Percentiles rank a stretch among this genome's conserved stretches.
Evolutionary conservation across 2,113 vertebrate species (phyloP).

Genomic region (Silurus glanis): DNA sequence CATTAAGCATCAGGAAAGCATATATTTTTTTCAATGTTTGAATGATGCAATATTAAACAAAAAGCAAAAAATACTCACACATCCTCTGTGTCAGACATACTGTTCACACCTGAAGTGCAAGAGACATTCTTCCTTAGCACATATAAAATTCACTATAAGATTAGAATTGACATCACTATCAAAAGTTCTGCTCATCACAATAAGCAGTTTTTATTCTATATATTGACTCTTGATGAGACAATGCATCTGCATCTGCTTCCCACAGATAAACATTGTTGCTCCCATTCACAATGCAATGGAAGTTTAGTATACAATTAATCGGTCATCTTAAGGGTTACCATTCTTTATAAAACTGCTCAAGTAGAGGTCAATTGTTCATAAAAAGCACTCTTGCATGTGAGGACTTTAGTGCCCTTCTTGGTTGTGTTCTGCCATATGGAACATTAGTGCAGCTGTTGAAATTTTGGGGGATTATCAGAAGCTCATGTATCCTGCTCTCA

Average conservation of each 20-base stretch:
- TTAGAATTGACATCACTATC: constrained; percentile 54
- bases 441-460: constrained; percentile 80
- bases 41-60: not conserved
- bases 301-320: not conserved
- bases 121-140: not conserved
- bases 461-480: constrained; percentile 70
- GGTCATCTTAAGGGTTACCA: not conserved
- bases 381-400: not conserved
- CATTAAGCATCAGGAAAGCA: constrained; percentile 19
- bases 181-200: constrained; percentile 51
- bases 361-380: not conserved
- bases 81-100: constrained; percentile 92
- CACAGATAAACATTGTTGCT: not conserved
- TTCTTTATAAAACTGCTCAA: not conserved
- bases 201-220: not conserved
- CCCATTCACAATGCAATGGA: not conserved
- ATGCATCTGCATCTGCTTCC: not conserved
- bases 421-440: constrained; percentile 35
- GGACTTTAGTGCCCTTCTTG: not conserved
- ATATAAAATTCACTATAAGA: constrained; percentile 36
- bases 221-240: not conserved
- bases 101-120: constrained; percentile 69
- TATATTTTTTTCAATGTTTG: not conserved
- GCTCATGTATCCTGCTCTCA: constrained; percentile 72
- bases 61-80: constrained; percentile 76